A percentile compares a stretch with the other conserved stretches of the same genome.
Conservation (phyloP, 2,113 vertebrate genomes). For the Megatriorchis doriae region DNA sequence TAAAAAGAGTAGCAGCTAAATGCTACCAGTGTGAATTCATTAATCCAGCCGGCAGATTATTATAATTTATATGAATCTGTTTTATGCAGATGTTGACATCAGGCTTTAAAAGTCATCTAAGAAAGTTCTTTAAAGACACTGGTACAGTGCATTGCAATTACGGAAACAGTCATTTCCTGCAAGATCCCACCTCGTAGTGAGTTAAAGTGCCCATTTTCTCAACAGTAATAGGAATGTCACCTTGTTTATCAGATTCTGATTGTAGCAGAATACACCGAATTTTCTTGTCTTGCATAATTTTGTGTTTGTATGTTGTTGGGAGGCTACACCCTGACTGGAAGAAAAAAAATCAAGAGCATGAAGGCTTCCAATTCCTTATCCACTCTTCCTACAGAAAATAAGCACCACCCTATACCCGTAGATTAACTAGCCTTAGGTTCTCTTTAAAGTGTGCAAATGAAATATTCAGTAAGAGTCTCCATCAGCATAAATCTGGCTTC, state of each 20-base stretch:
- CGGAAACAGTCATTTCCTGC: slow-evolving; percentile 9
- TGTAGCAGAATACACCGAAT: not conserved
- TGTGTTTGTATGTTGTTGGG: not conserved
- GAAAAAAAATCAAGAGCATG: not conserved
- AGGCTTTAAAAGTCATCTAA: not conserved
- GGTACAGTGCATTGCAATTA: slow-evolving; percentile 35
- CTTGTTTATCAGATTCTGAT: not conserved
- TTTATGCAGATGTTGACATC: not conserved
- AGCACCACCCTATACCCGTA: slow-evolving; percentile 15
- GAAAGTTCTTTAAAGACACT: slow-evolving; percentile 22
- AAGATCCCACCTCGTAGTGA: not conserved
- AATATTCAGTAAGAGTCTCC: not conserved
- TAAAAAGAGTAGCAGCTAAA: slow-evolving; percentile 8
- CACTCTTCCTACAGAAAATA: not conserved
- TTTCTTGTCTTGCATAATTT: not conserved
- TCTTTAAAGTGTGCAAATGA: slow-evolving; percentile 48
- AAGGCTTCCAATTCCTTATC: slow-evolving; percentile 20
- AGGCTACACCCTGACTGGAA: not conserved
- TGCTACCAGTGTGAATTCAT: not conserved
- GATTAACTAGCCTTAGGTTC: not conserved
- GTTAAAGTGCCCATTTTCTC: slow-evolving; percentile 40
- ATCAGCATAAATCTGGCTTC: not conserved
- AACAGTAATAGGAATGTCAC: slow-evolving; percentile 7
- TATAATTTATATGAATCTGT: not conserved
- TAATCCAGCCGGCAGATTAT: not conserved